A percentile compares a stretch with the other conserved stretches of the same genome.
Conservation (phyloP, 2,113 vertebrate species). For the Antigone vipio region DNA sequence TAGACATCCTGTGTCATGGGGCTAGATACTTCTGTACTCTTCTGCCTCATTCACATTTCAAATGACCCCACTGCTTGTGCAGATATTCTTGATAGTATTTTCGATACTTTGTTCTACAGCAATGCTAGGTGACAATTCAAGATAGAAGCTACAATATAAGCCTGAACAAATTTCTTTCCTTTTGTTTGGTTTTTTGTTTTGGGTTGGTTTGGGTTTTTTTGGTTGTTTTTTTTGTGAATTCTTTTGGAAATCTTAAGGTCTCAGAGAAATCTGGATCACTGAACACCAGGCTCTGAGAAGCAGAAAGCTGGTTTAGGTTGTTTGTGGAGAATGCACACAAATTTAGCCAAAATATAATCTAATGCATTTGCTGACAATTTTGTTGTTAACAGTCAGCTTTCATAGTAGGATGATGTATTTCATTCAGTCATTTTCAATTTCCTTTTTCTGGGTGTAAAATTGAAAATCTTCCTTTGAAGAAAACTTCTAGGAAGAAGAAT, state of each 20-base stretch:
- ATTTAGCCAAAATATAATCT: background rate
- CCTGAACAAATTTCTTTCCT: background rate
- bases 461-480: background rate
- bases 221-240: background rate
- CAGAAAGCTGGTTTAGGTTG: background rate
- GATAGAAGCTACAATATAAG: background rate
- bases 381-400: background rate
- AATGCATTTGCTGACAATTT: background rate
- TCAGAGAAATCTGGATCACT: background rate
- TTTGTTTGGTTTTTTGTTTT: background rate
- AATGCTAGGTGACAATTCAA: background rate
- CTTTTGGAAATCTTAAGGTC: background rate
- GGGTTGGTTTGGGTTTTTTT: too few species aligned
- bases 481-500: background rate
- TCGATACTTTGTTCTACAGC: background rate
- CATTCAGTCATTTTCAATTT: background rate
- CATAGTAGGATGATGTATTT: background rate
- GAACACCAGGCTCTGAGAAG: background rate
- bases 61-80: background rate
- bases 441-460: background rate
- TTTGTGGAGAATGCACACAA: background rate
- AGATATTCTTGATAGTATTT: background rate
- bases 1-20: background rate
- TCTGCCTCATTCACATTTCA: background rate
- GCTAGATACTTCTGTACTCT: background rate